phyloP scores from a whole-genome alignment of 53 echinoderm and acorn worm genomes.

The Echinometra lucunter region DNA sequence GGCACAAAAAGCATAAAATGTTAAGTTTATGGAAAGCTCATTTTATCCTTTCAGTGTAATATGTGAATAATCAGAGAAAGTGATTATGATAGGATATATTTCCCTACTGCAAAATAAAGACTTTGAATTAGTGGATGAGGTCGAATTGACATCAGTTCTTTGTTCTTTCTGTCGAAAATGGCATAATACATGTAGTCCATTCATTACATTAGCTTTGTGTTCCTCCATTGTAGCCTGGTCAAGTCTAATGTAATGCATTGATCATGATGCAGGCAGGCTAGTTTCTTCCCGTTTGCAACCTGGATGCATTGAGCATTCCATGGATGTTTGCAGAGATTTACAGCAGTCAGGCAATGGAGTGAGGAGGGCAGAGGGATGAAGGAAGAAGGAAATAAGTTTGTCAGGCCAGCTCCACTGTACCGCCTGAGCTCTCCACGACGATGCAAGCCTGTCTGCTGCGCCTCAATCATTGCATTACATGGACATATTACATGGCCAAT shows the following conservation, averaged over 20 bases:
- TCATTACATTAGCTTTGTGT: not conserved
- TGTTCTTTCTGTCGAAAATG: not conserved
- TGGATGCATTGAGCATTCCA: conserved; percentile 42
- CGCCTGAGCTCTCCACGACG: not conserved
- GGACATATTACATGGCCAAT: conserved; percentile 45
- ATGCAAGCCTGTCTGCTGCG: not conserved
- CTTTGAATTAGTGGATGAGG: not conserved
- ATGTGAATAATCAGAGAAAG: too few species aligned
- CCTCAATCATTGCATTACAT: conserved; percentile 54
- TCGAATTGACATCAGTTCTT: not conserved
- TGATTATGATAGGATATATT: not conserved
- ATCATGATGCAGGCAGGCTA: conserved; percentile 48
- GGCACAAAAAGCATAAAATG: too few species aligned
- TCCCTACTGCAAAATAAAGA: not conserved
- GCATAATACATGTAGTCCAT: not conserved
- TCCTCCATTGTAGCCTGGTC: not conserved
- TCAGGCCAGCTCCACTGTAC: not conserved
- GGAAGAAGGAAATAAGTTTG: conserved; percentile 65
- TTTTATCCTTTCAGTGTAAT: too few species aligned
- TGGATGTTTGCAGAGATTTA: conserved; percentile 68
- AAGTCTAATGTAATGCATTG: conserved; percentile 29
- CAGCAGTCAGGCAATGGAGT: conserved; percentile 7
- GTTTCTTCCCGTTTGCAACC: not conserved
- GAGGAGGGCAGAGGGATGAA: conserved; percentile 14
- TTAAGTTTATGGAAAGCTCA: too few species aligned